A percentile compares a stretch with the other conserved stretches of the same genome.
Evolutionary conservation across 1,140 invertebrate species (phyloP).

Genomic region (Drosophila teissieri): DNA sequence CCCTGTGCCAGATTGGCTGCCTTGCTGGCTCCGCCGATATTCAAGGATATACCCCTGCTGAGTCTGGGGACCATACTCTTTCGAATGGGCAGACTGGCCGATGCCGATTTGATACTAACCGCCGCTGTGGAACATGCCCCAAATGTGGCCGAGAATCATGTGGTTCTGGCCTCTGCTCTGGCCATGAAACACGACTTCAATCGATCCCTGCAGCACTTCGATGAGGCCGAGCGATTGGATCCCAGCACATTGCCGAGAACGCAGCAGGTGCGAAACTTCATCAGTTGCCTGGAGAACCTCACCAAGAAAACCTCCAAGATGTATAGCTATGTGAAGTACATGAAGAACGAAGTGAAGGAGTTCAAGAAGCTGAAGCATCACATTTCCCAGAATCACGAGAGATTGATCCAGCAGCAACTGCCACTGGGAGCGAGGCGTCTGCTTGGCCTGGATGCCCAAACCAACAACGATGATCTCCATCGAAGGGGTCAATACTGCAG

Average conservation of each 20-base stretch:
- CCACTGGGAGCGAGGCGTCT: conserved; percentile 63
- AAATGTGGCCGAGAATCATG: conserved; percentile 89
- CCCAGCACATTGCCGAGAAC: conserved; percentile 84
- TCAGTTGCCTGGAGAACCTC: conserved; percentile 77
- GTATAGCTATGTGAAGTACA: conserved; percentile 81
- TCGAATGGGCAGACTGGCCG: conserved; percentile 89
- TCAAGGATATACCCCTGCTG: conserved; percentile 91
- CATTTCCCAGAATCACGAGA: conserved; percentile 74
- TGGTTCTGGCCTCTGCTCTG: conserved; percentile 91
- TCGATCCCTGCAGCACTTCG: conserved; percentile 87
- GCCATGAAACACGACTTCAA: conserved; percentile 88
- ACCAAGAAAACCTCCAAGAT: conserved; percentile 78
- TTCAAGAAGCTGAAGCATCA: conserved; percentile 76
- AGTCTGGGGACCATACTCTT: conserved; percentile 94
- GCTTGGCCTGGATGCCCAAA: conserved; percentile 35
- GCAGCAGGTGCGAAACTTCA: conserved; percentile 75
- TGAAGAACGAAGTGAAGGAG: conserved; percentile 81
- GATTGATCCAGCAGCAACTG: conserved; percentile 77
- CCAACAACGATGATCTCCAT: conserved; percentile 70
- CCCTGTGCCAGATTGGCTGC: conserved; percentile 93
- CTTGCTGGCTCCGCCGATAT: conserved; percentile 90
- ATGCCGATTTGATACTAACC: conserved; percentile 92
- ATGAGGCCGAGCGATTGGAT: conserved; percentile 89
- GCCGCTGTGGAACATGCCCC: conserved; percentile 92
- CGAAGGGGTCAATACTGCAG: conserved; percentile 82